A percentile compares a stretch with the other conserved stretches of the same genome.
These are phyloP conservation scores for Streptopelia turtur DNA, from an alignment of 2,797 vertebrate genomes.

Conservation along the genomic window DNA sequence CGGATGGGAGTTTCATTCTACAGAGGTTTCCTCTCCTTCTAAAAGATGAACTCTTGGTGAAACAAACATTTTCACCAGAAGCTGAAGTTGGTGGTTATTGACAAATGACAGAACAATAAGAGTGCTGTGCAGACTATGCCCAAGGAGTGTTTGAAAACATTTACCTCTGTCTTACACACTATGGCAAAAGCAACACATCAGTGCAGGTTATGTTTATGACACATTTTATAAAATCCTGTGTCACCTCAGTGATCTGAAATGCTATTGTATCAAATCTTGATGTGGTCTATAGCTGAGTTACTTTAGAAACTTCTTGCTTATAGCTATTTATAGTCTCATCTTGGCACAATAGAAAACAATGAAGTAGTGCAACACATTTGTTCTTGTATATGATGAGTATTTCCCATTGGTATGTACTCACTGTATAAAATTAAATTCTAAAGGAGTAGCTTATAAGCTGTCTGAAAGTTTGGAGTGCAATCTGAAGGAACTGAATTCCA, in stretches of 20 bases:
- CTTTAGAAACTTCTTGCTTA: not conserved
- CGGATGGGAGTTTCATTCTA: not conserved
- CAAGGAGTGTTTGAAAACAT: not conserved
- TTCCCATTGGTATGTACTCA: not conserved
- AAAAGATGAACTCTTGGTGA: not conserved
- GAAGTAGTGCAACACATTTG: not conserved
- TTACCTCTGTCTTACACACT: rapidly evolving
- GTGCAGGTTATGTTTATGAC: not conserved
- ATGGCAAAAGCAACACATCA: not conserved
- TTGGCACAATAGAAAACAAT: not conserved
- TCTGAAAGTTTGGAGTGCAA: not conserved
- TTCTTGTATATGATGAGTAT: not conserved
- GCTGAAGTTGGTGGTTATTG: not conserved
- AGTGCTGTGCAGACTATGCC: not conserved
- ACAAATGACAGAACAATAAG: not conserved
- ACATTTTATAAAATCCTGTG: not conserved
- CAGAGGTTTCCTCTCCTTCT: not conserved
- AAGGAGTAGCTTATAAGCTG: not conserved
- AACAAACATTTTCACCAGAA: not conserved
- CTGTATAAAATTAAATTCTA: not conserved
- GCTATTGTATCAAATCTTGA: not conserved
- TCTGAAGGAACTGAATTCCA: not conserved
- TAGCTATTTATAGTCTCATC: not conserved
- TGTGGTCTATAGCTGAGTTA: not conserved
- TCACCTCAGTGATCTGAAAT: not conserved